Conservation (phyloP, 2,797 vertebrate genomes). For the Sebastes miniatus region DNA sequence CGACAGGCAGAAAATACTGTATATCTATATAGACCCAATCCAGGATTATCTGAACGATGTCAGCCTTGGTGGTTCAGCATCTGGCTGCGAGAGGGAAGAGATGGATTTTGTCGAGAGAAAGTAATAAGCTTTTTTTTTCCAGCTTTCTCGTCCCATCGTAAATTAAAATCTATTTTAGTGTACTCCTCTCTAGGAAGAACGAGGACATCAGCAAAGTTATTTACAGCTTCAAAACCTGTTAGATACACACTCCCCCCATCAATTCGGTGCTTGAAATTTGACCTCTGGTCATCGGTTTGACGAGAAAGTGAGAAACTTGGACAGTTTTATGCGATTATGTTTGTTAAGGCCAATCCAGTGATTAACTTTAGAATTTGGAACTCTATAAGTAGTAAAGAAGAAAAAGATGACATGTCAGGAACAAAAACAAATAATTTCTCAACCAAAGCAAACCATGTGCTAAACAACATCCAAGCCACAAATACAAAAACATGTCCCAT, state of each 20-base stretch:
- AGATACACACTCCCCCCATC: slow-evolving; percentile 16
- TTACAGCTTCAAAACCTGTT: slow-evolving; percentile 49
- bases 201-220: slow-evolving; percentile 55
- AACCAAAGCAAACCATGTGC: neutral
- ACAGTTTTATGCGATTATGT: neutral
- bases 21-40: slow-evolving; percentile 11
- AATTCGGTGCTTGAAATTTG: slow-evolving; percentile 3
- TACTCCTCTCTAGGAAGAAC: slow-evolving; percentile 21
- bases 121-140: slow-evolving; percentile 14
- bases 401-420: neutral
- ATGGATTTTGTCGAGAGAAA: slow-evolving; percentile 23
- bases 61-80: neutral
- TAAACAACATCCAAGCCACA: neutral
- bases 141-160: slow-evolving; percentile 6
- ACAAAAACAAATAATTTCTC: neutral
- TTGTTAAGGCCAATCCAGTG: neutral
- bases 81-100: neutral
- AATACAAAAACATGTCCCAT: neutral
- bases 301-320: neutral
- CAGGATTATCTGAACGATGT: slow-evolving; percentile 33
- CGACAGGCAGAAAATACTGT: slow-evolving; percentile 3
- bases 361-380: neutral
- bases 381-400: neutral
- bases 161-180: slow-evolving; percentile 57
- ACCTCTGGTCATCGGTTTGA: slow-evolving; percentile 14